Percentiles rank a stretch among this genome's conserved stretches.
Conservation (phyloP, 2,797 vertebrate species). For the Phalloptychus januarius region DNA sequence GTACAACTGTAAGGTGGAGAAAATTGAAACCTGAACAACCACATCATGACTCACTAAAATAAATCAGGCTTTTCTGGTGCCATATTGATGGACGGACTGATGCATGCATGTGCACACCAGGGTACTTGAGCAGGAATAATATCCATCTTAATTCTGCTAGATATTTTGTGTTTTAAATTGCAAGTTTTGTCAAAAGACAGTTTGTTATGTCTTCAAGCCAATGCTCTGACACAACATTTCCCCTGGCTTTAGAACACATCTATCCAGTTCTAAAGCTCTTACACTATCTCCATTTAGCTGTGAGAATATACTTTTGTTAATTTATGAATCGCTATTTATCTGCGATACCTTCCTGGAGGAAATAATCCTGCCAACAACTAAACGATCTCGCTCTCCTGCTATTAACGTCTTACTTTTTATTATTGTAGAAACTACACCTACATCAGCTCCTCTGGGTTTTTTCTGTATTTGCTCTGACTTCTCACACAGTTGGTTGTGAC, state of each 20-base stretch:
- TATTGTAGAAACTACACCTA: background rate
- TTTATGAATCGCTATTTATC: background rate
- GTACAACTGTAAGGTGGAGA: background rate
- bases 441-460: background rate
- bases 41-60: background rate
- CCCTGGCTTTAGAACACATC: background rate
- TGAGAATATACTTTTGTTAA: background rate
- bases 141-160: background rate
- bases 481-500: background rate
- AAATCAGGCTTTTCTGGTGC: background rate
- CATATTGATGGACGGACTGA: background rate
- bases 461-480: background rate
- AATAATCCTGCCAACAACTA: background rate
- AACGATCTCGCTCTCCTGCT: background rate
- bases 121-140: background rate
- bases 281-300: background rate
- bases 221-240: background rate
- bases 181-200: background rate
- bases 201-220: background rate
- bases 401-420: background rate
- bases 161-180: background rate
- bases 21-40: background rate
- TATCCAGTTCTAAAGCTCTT: background rate
- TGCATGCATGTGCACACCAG: background rate
- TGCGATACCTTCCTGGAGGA: background rate